Conservation (phyloP, 2,888 invertebrate species). For the Synanthedon tipuliformis region DNA sequence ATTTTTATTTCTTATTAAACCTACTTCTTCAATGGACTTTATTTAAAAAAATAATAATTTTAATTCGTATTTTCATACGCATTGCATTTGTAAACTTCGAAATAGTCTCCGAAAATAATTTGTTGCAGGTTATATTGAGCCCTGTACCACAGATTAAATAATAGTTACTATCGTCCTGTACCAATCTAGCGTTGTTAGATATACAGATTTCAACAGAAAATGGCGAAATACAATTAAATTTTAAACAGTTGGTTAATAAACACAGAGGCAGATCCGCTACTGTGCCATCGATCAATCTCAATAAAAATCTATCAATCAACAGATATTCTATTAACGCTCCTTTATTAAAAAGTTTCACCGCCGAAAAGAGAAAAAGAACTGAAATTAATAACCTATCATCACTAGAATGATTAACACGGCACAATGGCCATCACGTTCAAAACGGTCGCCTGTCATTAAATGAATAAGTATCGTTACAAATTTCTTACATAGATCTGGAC, state of each 20-base stretch:
- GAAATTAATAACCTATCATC: slow-evolving; percentile 34
- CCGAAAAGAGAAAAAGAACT: slow-evolving; percentile 9
- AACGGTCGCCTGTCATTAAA: slow-evolving; percentile 32
- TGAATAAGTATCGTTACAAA: slow-evolving; percentile 15
- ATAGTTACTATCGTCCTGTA: too few species aligned
- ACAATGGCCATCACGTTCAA: slow-evolving; percentile 29
- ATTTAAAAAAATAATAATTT: too few species aligned
- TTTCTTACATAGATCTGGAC: slow-evolving; percentile 3
- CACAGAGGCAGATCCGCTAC: not conserved
- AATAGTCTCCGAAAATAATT: too few species aligned
- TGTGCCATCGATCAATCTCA: not conserved
- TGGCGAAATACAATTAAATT: too few species aligned
- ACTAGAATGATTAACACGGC: slow-evolving; percentile 33
- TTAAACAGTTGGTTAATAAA: not conserved
- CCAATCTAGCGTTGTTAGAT: too few species aligned
- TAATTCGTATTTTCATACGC: too few species aligned
- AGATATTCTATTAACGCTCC: not conserved
- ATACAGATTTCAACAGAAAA: too few species aligned
- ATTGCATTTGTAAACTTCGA: too few species aligned
- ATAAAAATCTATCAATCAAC: not conserved
- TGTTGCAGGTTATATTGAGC: too few species aligned
- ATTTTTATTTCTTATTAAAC: too few species aligned
- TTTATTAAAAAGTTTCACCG: slow-evolving; percentile 1
- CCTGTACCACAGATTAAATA: too few species aligned
- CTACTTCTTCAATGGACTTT: too few species aligned